These are phyloP conservation scores for Monodelphis domestica DNA, from an alignment of 2,797 vertebrate genomes.

Conservation along the genomic window DNA sequence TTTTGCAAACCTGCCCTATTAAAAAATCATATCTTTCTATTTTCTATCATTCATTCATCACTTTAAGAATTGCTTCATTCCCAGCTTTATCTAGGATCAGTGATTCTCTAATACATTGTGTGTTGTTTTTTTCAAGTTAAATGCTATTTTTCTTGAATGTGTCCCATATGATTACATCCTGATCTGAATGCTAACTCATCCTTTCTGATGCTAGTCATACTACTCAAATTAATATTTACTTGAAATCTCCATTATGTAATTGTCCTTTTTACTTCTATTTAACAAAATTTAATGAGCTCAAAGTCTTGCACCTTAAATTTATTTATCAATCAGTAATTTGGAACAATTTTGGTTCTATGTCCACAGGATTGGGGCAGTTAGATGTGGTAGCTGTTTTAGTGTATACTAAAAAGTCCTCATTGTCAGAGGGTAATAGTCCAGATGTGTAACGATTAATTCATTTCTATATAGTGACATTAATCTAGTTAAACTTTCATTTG, in stretches of 20 bases:
- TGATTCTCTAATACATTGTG: constrained; percentile 2
- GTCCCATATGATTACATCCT: background rate
- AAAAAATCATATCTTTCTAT: constrained; percentile 1
- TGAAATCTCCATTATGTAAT: background rate
- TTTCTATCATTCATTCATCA: constrained; percentile 18
- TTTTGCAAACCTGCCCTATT: constrained; percentile 12
- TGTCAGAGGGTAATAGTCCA: background rate
- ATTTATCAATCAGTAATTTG: background rate
- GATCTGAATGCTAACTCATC: constrained; percentile 20
- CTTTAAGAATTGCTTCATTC: constrained; percentile 14
- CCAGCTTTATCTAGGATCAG: constrained; percentile 31
- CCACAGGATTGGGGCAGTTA: background rate
- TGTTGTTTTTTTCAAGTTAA: constrained; percentile 31
- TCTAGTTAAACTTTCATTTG: constrained; percentile 10
- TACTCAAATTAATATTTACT: background rate
- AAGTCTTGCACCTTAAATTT: background rate
- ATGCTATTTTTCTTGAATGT: constrained; percentile 15
- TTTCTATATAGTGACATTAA: background rate
- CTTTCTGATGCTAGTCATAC: constrained; percentile 27
- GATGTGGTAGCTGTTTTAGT: background rate
- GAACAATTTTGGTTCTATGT: background rate
- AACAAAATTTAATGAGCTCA: background rate
- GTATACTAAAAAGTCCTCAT: background rate
- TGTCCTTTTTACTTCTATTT: background rate
- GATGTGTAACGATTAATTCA: background rate